Evolutionary conservation across 2,797 vertebrate genomes (phyloP).

Genomic region (Pangasius larnaudii): DNA sequence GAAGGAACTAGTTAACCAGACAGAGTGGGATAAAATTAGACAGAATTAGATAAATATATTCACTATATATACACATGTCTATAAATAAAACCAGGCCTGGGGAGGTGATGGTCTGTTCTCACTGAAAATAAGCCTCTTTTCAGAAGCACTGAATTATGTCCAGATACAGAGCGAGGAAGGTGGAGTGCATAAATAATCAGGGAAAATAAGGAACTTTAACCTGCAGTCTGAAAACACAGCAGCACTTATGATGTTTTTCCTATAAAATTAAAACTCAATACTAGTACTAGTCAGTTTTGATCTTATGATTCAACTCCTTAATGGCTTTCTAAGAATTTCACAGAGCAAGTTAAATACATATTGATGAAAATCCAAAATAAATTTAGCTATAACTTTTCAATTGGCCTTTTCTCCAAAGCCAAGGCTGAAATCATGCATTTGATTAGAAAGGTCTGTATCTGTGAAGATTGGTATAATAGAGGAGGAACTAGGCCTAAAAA

Average conservation of each 20-base stretch:
- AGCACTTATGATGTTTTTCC: not conserved
- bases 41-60: not conserved
- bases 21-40: not conserved
- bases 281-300: not conserved
- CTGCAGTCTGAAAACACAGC: not conserved
- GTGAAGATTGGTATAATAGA: not conserved
- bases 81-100: not conserved
- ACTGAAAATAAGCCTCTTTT: not conserved
- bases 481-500: not conserved
- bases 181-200: not conserved
- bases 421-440: not conserved
- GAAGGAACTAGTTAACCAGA: not conserved
- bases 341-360: not conserved
- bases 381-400: not conserved
- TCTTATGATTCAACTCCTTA: not conserved
- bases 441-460: not conserved
- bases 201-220: not conserved
- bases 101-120: not conserved
- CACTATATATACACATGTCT: not conserved
- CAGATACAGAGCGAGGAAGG: not conserved
- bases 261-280: not conserved
- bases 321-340: not conserved
- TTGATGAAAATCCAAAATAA: not conserved
- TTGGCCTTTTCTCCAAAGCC: not conserved
- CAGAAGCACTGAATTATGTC: not conserved